Percentiles rank a stretch among this genome's conserved stretches.
Conservation (phyloP, 2,888 invertebrate species). For the Teleogryllus oceanicus region DNA sequence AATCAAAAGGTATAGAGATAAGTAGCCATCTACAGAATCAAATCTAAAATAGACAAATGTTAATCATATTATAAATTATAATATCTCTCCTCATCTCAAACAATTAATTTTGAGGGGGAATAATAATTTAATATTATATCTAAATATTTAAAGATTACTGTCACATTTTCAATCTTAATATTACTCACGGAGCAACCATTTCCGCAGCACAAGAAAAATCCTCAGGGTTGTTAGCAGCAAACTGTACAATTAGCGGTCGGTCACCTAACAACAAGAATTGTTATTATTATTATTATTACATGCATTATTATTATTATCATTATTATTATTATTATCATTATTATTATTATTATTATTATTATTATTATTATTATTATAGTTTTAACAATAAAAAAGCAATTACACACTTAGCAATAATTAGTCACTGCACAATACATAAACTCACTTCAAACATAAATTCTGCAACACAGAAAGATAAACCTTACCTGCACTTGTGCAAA, state of each 20-base stretch:
- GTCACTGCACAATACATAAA: background rate
- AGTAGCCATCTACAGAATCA: too few species aligned
- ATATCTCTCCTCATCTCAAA: too few species aligned
- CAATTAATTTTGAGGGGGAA: too few species aligned
- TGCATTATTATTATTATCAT: background rate
- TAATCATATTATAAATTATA: too few species aligned
- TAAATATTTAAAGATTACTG: too few species aligned
- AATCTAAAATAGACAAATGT: too few species aligned
- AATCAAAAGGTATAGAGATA: too few species aligned
- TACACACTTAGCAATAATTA: background rate
- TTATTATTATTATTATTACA: background rate
- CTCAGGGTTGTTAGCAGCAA: conserved; percentile 80
- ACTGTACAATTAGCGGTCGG: conserved; percentile 85
- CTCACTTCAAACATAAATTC: background rate
- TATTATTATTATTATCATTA: conserved; percentile 24
- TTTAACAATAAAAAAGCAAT: background rate
- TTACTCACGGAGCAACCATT: conserved; percentile 69
- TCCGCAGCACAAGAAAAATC: conserved; percentile 85
- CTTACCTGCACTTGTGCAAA: conserved; percentile 62
- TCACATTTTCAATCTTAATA: background rate
- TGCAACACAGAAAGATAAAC: background rate
- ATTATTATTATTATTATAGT: background rate
- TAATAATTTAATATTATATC: too few species aligned
- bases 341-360: conserved; percentile 22
- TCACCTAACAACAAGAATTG: conserved; percentile 56